Conservation (phyloP, 2,888 invertebrate species). For the Ormyrus pomaceus region DNA sequence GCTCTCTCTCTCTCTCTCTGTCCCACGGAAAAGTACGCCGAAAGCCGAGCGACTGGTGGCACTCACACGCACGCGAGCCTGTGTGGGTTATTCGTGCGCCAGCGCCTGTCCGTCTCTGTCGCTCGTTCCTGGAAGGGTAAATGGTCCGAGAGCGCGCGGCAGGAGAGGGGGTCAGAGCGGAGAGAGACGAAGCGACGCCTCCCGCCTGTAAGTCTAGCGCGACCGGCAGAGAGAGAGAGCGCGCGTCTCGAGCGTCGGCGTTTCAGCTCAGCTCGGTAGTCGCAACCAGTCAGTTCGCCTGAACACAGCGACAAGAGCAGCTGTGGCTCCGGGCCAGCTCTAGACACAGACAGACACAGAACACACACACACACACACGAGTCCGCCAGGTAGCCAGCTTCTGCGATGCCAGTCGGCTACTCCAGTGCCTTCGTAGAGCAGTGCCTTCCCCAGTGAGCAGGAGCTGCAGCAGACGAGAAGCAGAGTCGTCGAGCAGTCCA, state of each 20-base stretch:
- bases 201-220: neutral
- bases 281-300: too few species aligned
- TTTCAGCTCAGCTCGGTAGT: too few species aligned
- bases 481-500: neutral
- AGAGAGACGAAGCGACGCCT: neutral
- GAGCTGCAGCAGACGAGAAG: neutral
- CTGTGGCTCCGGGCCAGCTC: neutral
- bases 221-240: slow-evolving; percentile 22
- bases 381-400: slow-evolving; percentile 13
- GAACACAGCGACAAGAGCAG: neutral
- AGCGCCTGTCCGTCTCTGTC: slow-evolving; percentile 50
- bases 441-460: slow-evolving; percentile 2
- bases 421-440: neutral
- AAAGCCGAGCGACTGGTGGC: slow-evolving; percentile 51
- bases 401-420: neutral
- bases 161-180: slow-evolving; percentile 29
- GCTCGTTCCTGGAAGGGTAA: slow-evolving; percentile 55
- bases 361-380: too few species aligned
- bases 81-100: slow-evolving; percentile 9
- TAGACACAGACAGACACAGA: too few species aligned
- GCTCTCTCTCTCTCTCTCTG: too few species aligned
- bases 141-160: slow-evolving; percentile 54
- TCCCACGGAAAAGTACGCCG: slow-evolving; percentile 23
- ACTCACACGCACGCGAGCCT: slow-evolving; percentile 42
- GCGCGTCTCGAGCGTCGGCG: neutral